These are phyloP conservation scores for Cinclus mexicanus DNA, from an alignment of 2,113 vertebrate species.

Conservation along the genomic window DNA sequence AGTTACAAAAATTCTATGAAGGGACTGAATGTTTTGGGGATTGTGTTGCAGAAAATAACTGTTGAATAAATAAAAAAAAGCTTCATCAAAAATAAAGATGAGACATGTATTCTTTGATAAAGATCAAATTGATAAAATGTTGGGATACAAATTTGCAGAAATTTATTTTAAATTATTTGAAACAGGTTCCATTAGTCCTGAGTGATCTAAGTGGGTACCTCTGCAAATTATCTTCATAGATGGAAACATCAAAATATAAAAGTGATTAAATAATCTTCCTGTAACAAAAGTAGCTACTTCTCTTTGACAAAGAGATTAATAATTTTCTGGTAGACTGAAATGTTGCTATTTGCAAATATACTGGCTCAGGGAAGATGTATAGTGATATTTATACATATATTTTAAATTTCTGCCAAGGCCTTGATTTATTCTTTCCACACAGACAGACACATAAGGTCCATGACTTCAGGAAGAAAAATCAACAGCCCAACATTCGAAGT, in stretches of 20 bases:
- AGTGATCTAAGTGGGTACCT: neutral
- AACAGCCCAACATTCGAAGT: neutral
- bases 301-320: neutral
- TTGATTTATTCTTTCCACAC: neutral
- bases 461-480: neutral
- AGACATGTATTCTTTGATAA: neutral
- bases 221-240: neutral
- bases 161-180: neutral
- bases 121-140: neutral
- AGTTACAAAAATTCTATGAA: neutral
- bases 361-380: neutral
- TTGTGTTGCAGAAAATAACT: neutral
- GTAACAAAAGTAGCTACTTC: neutral
- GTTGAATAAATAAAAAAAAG: neutral
- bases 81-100: neutral
- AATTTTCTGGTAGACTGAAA: neutral
- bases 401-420: neutral
- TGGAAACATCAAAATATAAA: neutral
- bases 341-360: neutral
- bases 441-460: neutral
- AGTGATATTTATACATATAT: neutral
- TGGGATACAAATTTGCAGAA: neutral
- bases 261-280: neutral
- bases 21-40: neutral
- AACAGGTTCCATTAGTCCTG: neutral